Percentiles rank a stretch among this genome's conserved stretches.
Evolutionary conservation across 1,140 invertebrate genomes (phyloP).

Genomic region (Trachymyrmex septentrionalis): DNA sequence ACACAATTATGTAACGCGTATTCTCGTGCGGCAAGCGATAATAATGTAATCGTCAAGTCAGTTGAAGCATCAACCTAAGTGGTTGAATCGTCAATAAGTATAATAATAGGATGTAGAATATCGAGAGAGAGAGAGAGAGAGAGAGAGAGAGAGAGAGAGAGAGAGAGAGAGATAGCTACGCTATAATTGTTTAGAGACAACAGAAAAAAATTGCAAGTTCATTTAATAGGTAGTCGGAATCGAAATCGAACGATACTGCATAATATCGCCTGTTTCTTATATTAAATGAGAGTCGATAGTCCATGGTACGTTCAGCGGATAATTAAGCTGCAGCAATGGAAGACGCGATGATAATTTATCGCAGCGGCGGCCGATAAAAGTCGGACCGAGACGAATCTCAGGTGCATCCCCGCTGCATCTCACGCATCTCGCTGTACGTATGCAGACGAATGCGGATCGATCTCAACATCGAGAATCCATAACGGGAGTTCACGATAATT

Average conservation of each 20-base stretch:
- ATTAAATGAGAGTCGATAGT: conserved; percentile 45
- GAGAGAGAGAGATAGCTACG: background rate
- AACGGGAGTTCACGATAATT: conserved; percentile 77
- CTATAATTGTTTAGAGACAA: background rate
- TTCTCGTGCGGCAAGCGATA: background rate
- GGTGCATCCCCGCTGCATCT: conserved; percentile 5
- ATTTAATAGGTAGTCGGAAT: conserved; percentile 31
- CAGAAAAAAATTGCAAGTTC: background rate
- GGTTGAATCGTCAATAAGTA: background rate
- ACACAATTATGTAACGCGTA: conserved; percentile 12
- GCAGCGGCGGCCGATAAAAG: conserved; percentile 63
- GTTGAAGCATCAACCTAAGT: background rate
- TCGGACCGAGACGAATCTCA: conserved; percentile 53
- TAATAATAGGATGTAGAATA: conserved; percentile 32
- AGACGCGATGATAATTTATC: conserved; percentile 71
- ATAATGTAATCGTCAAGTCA: conserved; percentile 28
- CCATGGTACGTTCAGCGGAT: conserved; percentile 57
- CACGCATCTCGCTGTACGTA: conserved; percentile 38
- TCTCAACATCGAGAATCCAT: conserved; percentile 58
- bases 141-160: background rate
- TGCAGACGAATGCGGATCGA: conserved; percentile 65
- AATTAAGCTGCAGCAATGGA: conserved; percentile 70
- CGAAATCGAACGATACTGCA: background rate
- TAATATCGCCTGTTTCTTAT: conserved; percentile 29
- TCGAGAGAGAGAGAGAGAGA: background rate